Base-by-base conservation (phyloP, 2,113 vertebrate genomes). In the Erythrocercus mccallii region DNA sequence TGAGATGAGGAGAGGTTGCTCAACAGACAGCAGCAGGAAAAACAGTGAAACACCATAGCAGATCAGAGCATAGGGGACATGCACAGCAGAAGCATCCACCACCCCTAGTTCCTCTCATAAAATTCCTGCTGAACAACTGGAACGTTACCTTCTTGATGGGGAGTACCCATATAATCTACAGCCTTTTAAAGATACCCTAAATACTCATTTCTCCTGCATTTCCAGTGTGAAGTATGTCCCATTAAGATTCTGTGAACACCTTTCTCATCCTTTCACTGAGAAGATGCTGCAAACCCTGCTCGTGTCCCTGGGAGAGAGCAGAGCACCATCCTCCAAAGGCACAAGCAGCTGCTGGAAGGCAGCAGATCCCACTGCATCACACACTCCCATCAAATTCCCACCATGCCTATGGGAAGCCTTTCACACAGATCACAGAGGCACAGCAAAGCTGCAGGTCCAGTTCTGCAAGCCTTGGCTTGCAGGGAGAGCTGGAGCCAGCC, bases 381-480 rank as follows among this genome's bases (percentile, higher is more conserved):
- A 62, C 7, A 2, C 33, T 61, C 5, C 82, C 45, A 9, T 3
- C 10, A 10, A 61, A 69, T 48, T 17, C 54, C 35, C 83, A 16
- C 76, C 2, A 0, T 51, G 48, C 86, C 74, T 30, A 4, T 2
- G 35, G 78, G 61, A 90, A 68, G 30, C 37, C 71, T 86, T 37
- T 47, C 71, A 15, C 83, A 86, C 37, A 61, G 40, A 70, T 57
- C 62, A 80, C 62, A 80, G 37, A 86, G 66, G 62, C 86, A 40
- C 40, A 65, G 83, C 58, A 31, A 88, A 86, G 94, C 96, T 88
- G 93, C 91, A 77, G 89, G 86, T 82, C 91, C 80, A 77, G 94
- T 81, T 86, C 76, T 28, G 51, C 91, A 57, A 80, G 82, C 22
- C 58, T 22, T n/a, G 1, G 2, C 71, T 72, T 1, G 2, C 8